Conservation (phyloP, 2,797 vertebrate species). For the Galaxias olidus region DNA sequence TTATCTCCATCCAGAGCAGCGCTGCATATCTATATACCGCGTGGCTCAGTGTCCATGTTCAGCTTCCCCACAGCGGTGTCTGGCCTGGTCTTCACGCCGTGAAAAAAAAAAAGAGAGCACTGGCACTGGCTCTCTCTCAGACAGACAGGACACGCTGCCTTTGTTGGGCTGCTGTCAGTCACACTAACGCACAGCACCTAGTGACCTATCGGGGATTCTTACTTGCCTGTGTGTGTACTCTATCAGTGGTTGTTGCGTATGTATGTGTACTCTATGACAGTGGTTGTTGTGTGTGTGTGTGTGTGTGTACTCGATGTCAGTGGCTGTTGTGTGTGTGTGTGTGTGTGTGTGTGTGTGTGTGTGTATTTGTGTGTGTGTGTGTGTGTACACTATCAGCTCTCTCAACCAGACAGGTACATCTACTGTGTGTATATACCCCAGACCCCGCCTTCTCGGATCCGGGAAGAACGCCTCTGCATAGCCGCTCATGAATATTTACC, state of each 20-base stretch:
- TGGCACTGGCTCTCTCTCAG: constrained; percentile 38
- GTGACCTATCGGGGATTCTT: constrained; percentile 30
- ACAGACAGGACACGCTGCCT: constrained; percentile 54
- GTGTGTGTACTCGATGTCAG: not conserved
- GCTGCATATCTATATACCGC: constrained; percentile 21
- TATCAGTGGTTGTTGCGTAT: not conserved
- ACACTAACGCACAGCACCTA: constrained; percentile 9
- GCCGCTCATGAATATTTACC: constrained; percentile 61
- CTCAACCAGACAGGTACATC: constrained; percentile 9
- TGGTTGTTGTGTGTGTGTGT: not conserved
- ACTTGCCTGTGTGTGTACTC: not conserved
- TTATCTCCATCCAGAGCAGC: constrained; percentile 5
- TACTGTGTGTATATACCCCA: too few species aligned
- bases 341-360: constrained; percentile 7
- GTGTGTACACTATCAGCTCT: constrained; percentile 29
- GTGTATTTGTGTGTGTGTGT: constrained; percentile 44
- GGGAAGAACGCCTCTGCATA: constrained; percentile 29
- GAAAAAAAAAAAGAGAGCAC: too few species aligned
- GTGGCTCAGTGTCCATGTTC: constrained; percentile 21
- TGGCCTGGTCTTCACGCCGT: constrained; percentile 25
- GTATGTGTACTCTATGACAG: not conserved
- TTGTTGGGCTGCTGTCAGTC: constrained; percentile 44
- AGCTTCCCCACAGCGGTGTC: constrained; percentile 24
- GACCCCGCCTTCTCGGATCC: constrained; percentile 13
- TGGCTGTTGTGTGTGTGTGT: not conserved